Base-by-base conservation (phyloP, 2,797 vertebrate species). In the Chiroxiphia lanceolata region DNA sequence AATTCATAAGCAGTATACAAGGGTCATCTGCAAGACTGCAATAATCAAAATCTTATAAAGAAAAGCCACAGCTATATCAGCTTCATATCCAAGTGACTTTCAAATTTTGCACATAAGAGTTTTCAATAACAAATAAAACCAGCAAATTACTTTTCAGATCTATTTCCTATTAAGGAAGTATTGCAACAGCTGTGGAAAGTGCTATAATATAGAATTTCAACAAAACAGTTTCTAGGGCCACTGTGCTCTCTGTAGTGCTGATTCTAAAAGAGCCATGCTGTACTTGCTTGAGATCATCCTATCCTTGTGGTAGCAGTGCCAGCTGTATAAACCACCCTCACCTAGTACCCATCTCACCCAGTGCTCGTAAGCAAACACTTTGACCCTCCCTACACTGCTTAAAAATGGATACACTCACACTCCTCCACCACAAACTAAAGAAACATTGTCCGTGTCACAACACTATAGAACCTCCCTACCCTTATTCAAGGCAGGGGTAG, bases 21-120 rank as follows among this genome's bases (percentile, higher is more conserved):
- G 64, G 61, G 86, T 92, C 89, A 86, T 20, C 60, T 63, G 33
- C 57, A 87, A 92, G 45, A 64, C n/a, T 36, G 17, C 31, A 95
- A 64, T 82, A 81, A 82, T 57, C 42, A 87, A 92, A 89, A 79
- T 48, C 74, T 45, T 68, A 61, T 26, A 72, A 87, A 67, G 29
- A 42, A 67, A 92, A 92, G 34, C 17, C 53, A 64, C 25, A 64
- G 50, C 44, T 83, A 40, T 17, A 53, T 9, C 31, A 81, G 60
- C 20, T 89, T 74, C 57, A 82, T 74, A 87, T 47, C 45, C 53
- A 86, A 82, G 29, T 75, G 74, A 50, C 77, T 57, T 72, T 92
- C 53, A 59, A 45, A 79, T 91, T 94, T 65, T 72, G 69, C 65
- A 72, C 64, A 14, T 42, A 25, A 42, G 33, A 78, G 9, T 56